Base-by-base conservation (phyloP, 2,113 vertebrate species). In the Caranx ignobilis region DNA sequence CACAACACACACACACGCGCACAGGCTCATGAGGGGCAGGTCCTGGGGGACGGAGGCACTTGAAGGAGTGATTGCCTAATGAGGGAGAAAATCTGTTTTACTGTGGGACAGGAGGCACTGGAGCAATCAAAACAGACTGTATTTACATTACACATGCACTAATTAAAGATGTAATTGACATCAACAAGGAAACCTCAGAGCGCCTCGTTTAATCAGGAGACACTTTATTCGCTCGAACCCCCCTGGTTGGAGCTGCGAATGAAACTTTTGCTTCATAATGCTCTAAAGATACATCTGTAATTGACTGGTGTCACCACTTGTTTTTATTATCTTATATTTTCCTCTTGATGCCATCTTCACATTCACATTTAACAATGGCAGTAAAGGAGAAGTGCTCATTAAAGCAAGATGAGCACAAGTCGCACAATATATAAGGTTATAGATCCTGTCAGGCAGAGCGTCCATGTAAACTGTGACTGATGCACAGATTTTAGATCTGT, bases 31-130 rank as follows among this genome's bases (percentile, higher is more conserved):
- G 65, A 69, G 4, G 91, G 92, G 88, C 90, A 90, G 88, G 86
- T 89, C 91, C 90, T 78, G 21, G 3, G 90, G 91, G 93, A 92
- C 41, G 1, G 50, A 67, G 87, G 79, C 86, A 91, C 93, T 94
- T 92, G 91, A 94, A 94, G 92, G 87, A 93, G 90, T 75, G 91
- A 92, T 82, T 89, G 91, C 89, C 76, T 93, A 94, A 93, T 93
- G 93, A 94, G 93, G 90, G 89, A 86, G 90, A 92, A 93, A 94
- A 94, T 92, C 86, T 89, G 91, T 90, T 90, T 87, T 81, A 89
- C 61, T 60, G 65, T 68, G 89, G 88, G 89, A 90, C 88, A 83
- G 82, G 88, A 88, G 89, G 87, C 85, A 2, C 64, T 41, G 76
- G 83, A 88, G 90, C 89, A 87, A 90, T 91, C 88, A 87, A 83